Conservation (phyloP, 2,888 invertebrate species). For the Caenorhabditis auriculariae region DNA sequence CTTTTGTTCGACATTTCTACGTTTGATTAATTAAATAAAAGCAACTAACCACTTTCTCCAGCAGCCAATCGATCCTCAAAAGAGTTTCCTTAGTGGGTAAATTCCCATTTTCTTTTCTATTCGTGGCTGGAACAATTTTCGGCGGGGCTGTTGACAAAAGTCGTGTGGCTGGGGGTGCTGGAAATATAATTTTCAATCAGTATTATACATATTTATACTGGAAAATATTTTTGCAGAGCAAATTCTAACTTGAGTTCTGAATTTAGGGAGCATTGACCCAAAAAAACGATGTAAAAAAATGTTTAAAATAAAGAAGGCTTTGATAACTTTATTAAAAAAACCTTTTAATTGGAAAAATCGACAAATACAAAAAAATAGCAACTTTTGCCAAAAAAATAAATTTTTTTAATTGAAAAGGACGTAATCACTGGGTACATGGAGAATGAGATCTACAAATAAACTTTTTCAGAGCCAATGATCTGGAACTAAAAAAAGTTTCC, state of each 20-base stretch:
- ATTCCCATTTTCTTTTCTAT: constrained; percentile 2
- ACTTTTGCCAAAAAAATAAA: not conserved
- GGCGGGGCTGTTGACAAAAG: not conserved
- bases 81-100: constrained; percentile 38
- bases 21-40: too few species aligned
- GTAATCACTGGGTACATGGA: not conserved
- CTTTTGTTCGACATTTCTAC: too few species aligned
- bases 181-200: not conserved
- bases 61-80: constrained; percentile 46
- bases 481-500: too few species aligned
- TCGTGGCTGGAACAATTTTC: too few species aligned
- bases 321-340: not conserved
- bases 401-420: not conserved
- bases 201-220: not conserved
- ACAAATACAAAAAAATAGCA: not conserved
- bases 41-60: constrained; percentile 36
- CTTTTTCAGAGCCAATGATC: too few species aligned
- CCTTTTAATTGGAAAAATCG: not conserved
- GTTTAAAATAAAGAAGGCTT: too few species aligned
- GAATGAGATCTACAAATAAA: too few species aligned
- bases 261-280: too few species aligned
- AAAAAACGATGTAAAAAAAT: too few species aligned
- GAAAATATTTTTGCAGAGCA: not conserved
- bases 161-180: not conserved
- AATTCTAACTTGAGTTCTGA: not conserved